Percentiles rank a stretch among this genome's conserved stretches.
Conservation (phyloP, 2,113 vertebrate genomes). For the Proteles cristata region DNA sequence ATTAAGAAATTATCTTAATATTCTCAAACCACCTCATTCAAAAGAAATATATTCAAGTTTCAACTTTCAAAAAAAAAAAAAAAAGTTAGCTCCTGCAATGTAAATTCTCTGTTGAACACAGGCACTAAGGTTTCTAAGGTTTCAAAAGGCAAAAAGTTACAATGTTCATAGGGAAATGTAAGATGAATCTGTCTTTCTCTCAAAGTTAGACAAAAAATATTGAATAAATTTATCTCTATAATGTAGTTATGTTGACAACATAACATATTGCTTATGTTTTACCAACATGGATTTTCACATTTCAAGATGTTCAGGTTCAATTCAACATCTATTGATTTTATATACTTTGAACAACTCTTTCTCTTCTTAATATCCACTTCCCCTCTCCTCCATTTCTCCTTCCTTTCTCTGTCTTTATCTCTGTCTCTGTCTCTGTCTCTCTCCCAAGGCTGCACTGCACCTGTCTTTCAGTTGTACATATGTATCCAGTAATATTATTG, state of each 20-base stretch:
- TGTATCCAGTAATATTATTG: background rate
- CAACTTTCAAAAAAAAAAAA: background rate
- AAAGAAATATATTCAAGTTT: background rate
- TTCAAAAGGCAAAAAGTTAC: background rate
- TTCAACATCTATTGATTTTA: background rate
- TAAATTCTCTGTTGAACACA: background rate
- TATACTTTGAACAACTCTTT: background rate
- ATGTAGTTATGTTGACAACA: background rate
- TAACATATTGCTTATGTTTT: background rate
- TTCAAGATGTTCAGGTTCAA: background rate
- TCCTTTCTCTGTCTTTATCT: background rate
- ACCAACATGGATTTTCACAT: background rate
- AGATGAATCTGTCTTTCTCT: background rate
- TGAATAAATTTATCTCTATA: background rate
- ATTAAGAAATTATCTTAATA: background rate
- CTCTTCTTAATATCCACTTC: too few species aligned
- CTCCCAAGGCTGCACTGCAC: background rate
- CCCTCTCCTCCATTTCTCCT: background rate
- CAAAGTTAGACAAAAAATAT: background rate
- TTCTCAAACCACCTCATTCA: background rate
- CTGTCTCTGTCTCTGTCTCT: background rate
- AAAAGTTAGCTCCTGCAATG: background rate
- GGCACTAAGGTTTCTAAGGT: background rate
- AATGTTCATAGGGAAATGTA: background rate
- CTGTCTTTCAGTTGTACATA: background rate